These are phyloP conservation scores for Muscina levida DNA, from an alignment of 2,888 invertebrate species.

Conservation along the genomic window DNA sequence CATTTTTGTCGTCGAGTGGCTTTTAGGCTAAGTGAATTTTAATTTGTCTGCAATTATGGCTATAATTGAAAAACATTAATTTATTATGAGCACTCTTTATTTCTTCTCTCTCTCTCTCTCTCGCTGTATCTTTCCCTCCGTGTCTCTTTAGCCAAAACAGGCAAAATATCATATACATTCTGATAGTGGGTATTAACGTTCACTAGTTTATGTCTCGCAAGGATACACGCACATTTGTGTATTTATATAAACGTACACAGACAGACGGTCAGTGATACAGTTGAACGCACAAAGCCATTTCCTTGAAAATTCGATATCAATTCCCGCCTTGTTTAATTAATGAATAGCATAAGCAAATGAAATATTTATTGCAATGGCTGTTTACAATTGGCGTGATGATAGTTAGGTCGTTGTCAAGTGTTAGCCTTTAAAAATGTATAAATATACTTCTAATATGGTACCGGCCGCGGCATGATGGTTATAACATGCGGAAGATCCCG, in stretches of 20 bases:
- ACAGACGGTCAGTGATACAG: background rate
- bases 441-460: too few relatives aligned
- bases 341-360: background rate
- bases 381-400: background rate
- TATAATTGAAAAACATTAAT: conserved; percentile 66
- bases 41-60: conserved; percentile 65
- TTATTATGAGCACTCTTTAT: conserved; percentile 62
- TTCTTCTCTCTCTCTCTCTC: too few relatives aligned
- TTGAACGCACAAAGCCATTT: background rate
- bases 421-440: too few relatives aligned
- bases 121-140: background rate
- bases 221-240: background rate
- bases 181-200: too few relatives aligned
- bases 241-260: background rate
- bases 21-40: conserved; percentile 66
- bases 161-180: too few relatives aligned
- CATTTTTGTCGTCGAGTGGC: conserved; percentile 56
- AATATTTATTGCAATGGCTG: background rate
- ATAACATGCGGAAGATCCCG: too few relatives aligned
- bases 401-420: background rate
- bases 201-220: too few relatives aligned
- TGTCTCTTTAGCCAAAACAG: too few relatives aligned
- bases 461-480: too few relatives aligned
- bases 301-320: background rate
- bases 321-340: background rate